Conservation (phyloP, 2,113 vertebrate genomes). For the Pelvicachromis taeniatus region DNA sequence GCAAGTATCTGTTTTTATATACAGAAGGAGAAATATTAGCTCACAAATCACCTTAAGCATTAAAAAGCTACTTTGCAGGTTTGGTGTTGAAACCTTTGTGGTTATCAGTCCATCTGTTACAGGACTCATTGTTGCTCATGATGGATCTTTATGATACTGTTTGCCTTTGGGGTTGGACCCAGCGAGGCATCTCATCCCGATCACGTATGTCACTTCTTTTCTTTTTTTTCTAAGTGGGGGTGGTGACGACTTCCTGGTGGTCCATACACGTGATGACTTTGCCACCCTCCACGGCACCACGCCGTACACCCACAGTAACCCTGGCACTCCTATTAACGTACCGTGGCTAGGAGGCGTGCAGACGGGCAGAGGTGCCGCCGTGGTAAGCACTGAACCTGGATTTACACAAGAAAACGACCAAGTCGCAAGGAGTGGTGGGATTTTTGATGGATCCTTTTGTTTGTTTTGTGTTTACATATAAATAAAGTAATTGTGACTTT, state of each 20-base stretch:
- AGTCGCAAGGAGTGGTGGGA: not conserved
- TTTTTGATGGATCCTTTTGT: not conserved
- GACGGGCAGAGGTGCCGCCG: conserved; percentile 91
- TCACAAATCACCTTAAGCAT: accelerated
- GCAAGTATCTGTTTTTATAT: not conserved
- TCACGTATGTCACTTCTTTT: not conserved
- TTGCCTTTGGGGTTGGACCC: not conserved
- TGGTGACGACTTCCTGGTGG: conserved; percentile 90
- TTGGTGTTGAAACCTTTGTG: not conserved
- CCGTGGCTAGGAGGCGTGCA: conserved; percentile 94
- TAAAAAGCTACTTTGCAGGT: not conserved
- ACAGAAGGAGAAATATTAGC: not conserved
- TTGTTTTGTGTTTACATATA: not conserved
- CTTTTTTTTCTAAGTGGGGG: conserved; percentile 44
- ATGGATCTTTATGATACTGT: not conserved
- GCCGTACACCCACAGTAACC: conserved; percentile 92
- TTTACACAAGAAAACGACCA: not conserved
- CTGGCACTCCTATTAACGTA: conserved; percentile 95
- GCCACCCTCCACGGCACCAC: conserved; percentile 86
- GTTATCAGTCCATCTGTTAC: not conserved
- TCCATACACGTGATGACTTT: conserved; percentile 88
- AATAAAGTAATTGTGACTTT: not conserved
- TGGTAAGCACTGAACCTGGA: conserved; percentile 76
- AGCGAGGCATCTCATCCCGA: not conserved
- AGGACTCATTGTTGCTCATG: not conserved